Evolutionary conservation across 2,888 invertebrate species (phyloP).

Genomic region (Orthosia gothica): DNA sequence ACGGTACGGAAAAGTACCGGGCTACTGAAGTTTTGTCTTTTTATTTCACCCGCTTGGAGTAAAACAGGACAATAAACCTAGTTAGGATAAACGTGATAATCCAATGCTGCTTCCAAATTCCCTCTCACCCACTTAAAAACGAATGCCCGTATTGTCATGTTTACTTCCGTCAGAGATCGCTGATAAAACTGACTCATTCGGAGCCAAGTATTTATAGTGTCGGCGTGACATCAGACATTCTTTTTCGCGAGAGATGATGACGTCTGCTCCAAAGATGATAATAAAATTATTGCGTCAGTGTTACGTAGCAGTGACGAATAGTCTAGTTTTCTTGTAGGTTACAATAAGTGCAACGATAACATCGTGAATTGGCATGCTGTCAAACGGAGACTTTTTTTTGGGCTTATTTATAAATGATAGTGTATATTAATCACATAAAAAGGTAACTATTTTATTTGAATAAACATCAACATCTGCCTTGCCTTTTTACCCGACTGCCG

Average conservation of each 20-base stretch:
- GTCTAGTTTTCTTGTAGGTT: not conserved
- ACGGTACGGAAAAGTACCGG: not conserved
- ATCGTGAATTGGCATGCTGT: too few species aligned
- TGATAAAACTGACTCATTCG: slow-evolving; percentile 30
- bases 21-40: too few species aligned
- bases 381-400: too few species aligned
- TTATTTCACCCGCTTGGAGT: not conserved
- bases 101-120: not conserved
- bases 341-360: too few species aligned
- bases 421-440: too few species aligned
- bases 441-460: too few species aligned
- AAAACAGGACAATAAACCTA: not conserved
- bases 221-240: slow-evolving; percentile 30
- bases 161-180: slow-evolving; percentile 8
- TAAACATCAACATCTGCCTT: too few species aligned
- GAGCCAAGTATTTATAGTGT: slow-evolving; percentile 7
- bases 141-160: slow-evolving; percentile 6
- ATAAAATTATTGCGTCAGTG: not conserved
- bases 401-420: too few species aligned
- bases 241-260: not conserved
- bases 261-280: slow-evolving; percentile 3
- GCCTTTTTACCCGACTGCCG: too few species aligned
- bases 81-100: not conserved
- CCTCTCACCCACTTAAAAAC: not conserved
- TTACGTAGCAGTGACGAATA: not conserved